Evolutionary conservation across 2,113 vertebrate species (phyloP).

Genomic region (Ailuropoda melanoleuca): DNA sequence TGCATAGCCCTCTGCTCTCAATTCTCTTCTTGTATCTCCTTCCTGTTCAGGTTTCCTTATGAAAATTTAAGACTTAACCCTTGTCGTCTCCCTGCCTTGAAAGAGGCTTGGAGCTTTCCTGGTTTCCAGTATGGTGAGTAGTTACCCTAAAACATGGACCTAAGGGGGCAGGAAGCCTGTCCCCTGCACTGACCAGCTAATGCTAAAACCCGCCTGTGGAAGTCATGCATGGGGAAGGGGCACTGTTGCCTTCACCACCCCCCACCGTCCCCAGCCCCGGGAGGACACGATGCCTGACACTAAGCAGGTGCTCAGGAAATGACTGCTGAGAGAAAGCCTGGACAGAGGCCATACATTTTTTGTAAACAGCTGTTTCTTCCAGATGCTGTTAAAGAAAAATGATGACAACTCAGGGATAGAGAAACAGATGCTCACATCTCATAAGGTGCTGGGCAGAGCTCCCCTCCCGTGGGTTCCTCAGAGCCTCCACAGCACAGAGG

Average conservation of each 20-base stretch:
- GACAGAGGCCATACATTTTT: background rate
- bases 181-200: background rate
- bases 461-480: background rate
- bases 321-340: background rate
- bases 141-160: background rate
- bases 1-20: background rate
- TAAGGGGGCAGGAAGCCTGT: background rate
- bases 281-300: background rate
- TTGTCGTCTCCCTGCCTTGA: background rate
- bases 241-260: background rate
- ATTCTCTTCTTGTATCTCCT: background rate
- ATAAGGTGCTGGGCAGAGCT: background rate
- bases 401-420: background rate
- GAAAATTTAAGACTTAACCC: background rate
- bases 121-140: background rate
- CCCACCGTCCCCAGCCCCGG: background rate
- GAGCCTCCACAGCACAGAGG: background rate
- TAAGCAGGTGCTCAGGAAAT: background rate
- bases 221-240: background rate
- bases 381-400: conserved; percentile 12
- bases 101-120: background rate
- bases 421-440: conserved; percentile 10
- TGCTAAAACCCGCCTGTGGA: background rate
- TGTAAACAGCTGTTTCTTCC: conserved; percentile 18
- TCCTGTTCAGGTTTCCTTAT: background rate